phyloP scores from a whole-genome alignment of 2,888 invertebrate species.

The Piscicola geometra region DNA sequence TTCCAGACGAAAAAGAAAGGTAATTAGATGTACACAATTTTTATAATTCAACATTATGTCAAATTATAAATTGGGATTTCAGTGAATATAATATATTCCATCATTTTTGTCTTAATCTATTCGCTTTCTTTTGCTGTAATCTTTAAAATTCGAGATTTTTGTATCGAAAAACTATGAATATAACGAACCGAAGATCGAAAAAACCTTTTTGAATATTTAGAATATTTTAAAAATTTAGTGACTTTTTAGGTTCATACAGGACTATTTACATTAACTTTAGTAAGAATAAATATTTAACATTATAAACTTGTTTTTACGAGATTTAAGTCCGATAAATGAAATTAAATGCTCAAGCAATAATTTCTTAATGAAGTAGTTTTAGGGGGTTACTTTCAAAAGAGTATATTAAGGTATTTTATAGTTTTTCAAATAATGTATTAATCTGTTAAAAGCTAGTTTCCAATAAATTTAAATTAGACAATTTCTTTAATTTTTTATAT shows the following conservation, averaged over 20 bases:
- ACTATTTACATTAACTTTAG: too few relatives aligned
- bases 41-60: background rate
- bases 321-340: too few relatives aligned
- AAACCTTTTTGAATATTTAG: background rate
- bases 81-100: background rate
- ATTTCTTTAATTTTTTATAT: too few relatives aligned
- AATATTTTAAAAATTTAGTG: too few relatives aligned
- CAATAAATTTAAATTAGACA: too few relatives aligned
- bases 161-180: slow-evolving; percentile 18
- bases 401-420: too few relatives aligned
- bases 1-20: slow-evolving; percentile 14
- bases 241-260: too few relatives aligned
- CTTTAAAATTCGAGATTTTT: slow-evolving; percentile 11
- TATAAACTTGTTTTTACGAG: too few relatives aligned
- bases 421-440: too few relatives aligned
- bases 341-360: background rate
- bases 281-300: too few relatives aligned
- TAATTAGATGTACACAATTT: slow-evolving; percentile 9
- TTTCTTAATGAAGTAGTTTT: slow-evolving; percentile 7
- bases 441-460: too few relatives aligned
- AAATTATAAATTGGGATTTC: background rate
- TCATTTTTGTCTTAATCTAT: background rate
- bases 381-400: too few relatives aligned
- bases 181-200: slow-evolving; percentile 10
- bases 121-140: background rate